Evolutionary conservation across 37 sponge, comb jelly and placozoan genomes (phyloP).

Genomic region (Eunapius fragilis): DNA sequence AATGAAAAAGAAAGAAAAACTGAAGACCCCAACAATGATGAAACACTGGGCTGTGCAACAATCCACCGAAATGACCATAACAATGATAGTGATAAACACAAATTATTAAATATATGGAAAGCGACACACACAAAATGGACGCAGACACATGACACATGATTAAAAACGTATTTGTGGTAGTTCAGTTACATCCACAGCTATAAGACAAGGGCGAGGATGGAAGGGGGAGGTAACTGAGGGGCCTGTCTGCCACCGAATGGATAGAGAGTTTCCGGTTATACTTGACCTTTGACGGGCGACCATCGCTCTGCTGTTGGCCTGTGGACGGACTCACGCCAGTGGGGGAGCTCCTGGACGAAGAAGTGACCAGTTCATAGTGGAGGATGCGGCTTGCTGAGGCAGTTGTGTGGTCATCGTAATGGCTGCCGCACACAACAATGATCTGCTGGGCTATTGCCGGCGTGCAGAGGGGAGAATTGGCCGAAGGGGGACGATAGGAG

Average conservation of each 20-base stretch:
- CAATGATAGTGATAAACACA: too few relatives aligned
- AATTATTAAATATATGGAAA: too few relatives aligned
- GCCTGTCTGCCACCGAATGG: not conserved
- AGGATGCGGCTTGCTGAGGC: not conserved
- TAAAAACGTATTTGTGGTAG: too few relatives aligned
- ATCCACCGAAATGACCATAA: too few relatives aligned
- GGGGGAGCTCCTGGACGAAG: slow-evolving; percentile 11
- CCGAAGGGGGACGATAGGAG: not conserved
- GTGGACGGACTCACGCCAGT: not conserved
- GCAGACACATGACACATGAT: too few relatives aligned
- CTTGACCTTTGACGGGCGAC: slow-evolving; percentile 1
- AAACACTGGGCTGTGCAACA: too few relatives aligned
- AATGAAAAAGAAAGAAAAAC: too few relatives aligned
- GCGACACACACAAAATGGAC: not conserved
- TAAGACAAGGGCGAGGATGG: not conserved
- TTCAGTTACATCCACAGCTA: too few relatives aligned
- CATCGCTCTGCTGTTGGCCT: not conserved
- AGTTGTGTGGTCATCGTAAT: not conserved
- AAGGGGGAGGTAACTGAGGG: slow-evolving; percentile 29
- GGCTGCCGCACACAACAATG: slow-evolving; percentile 3
- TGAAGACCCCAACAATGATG: too few relatives aligned
- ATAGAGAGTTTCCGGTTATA: slow-evolving; percentile 12
- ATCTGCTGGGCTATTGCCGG: not conserved
- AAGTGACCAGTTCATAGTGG: slow-evolving; percentile 26
- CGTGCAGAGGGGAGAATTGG: not conserved